Percentiles rank a stretch among this genome's conserved stretches.
Evolutionary conservation across 2,797 vertebrate species (phyloP).

Genomic region (Oreochromis grahami): DNA sequence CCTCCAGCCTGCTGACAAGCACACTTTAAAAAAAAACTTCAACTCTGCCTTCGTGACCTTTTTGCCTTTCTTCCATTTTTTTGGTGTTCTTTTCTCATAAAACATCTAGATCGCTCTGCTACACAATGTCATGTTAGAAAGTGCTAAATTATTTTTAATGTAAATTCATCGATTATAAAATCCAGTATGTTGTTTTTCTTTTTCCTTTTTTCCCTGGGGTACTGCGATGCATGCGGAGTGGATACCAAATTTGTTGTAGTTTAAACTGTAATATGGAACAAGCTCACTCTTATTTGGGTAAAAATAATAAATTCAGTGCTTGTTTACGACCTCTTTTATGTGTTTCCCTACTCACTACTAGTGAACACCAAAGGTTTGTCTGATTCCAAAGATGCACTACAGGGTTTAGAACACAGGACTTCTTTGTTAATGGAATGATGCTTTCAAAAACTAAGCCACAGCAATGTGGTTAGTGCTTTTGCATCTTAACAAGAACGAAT

Average conservation of each 20-base stretch:
- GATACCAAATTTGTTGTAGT: not conserved
- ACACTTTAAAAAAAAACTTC: not conserved
- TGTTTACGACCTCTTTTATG: not conserved
- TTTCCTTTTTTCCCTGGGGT: not conserved
- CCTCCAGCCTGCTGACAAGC: slow-evolving; percentile 47
- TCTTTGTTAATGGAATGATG: not conserved
- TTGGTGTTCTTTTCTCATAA: not conserved
- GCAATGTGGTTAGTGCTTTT: not conserved
- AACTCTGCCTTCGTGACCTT: not conserved
- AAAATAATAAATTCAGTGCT: not conserved
- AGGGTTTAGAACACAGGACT: not conserved
- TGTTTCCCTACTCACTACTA: not conserved
- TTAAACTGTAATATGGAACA: not conserved
- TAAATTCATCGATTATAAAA: not conserved
- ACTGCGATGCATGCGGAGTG: not conserved
- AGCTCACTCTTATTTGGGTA: not conserved
- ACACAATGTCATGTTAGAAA: not conserved
- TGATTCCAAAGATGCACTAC: not conserved
- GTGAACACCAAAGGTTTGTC: not conserved
- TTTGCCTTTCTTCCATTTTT: not conserved
- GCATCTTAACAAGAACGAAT: not conserved
- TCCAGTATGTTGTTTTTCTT: not conserved
- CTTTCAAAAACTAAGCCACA: not conserved
- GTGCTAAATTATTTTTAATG: not conserved
- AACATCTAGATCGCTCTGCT: not conserved